A percentile compares a stretch with the other conserved stretches of the same genome.
phyloP scores from a whole-genome alignment of 2,113 vertebrate genomes.

The Equus przewalskii region DNA sequence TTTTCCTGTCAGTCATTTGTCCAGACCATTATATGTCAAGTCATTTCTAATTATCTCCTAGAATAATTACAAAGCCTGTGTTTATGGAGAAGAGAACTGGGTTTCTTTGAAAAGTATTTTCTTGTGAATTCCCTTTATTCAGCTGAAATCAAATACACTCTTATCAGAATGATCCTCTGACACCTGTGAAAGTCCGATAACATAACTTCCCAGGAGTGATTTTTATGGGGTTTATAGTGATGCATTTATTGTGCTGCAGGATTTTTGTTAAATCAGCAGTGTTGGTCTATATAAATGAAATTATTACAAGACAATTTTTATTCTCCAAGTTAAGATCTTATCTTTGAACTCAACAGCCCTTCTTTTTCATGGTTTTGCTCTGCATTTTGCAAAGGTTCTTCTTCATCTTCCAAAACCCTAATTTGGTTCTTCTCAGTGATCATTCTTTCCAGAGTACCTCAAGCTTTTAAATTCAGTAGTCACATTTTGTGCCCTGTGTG shows the following conservation, averaged over 20 bases:
- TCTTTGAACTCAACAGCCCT: neutral
- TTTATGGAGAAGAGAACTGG: neutral
- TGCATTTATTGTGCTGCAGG: neutral
- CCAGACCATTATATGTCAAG: neutral
- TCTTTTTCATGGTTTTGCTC: neutral
- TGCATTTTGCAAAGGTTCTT: neutral
- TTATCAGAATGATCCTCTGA: neutral
- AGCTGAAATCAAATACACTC: neutral
- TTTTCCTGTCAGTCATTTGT: slow-evolving; percentile 21
- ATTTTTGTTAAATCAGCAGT: neutral
- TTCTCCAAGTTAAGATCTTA: neutral
- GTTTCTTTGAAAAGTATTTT: neutral
- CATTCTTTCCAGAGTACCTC: neutral
- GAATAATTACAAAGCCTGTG: neutral
- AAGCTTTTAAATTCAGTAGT: neutral
- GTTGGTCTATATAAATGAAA: neutral
- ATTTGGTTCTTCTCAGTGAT: neutral
- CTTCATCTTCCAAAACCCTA: neutral
- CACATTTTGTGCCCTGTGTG: neutral
- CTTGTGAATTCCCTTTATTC: slow-evolving; percentile 3
- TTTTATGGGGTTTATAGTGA: neutral
- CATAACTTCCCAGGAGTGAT: neutral
- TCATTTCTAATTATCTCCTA: slow-evolving; percentile 4
- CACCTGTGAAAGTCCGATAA: neutral
- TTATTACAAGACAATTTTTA: neutral